Evolutionary conservation across 2,797 vertebrate genomes (phyloP), one percentile per base, ranked within the genome.

Genomic region (Jordanella pulchra): DNA sequence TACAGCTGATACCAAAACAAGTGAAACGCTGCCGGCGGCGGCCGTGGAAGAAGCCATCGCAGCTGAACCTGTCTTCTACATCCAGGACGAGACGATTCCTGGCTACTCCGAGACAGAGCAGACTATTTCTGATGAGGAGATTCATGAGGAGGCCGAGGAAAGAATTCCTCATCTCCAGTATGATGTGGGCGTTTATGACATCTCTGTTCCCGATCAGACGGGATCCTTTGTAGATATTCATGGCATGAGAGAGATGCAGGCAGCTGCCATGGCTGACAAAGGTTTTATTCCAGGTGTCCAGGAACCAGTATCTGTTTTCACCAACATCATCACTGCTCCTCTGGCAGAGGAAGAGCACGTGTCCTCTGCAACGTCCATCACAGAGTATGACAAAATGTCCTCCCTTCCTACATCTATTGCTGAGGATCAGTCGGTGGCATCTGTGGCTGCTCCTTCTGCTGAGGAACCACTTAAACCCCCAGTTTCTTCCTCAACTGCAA

Each of bases 111-210:
- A 99, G 90, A 99, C 97, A 0, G 98, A 99, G 73, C 98, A 99
- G 89, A 99, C 97, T 32, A 98, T 99, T 90, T 99, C 98, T n/a
- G 98, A 99, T 32, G 98, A 99, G 79, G 98, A 99, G 92, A 99
- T 99, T 76, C 97, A 99, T 0, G 97, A 99, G 25, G 97, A 99
- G 80, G 95, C 96, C 0, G 97, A 99, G 78, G 98, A 98, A 78
- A 95, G 96, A 76, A 95, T 97, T 58, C 95, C 95, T 44, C 96
- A 97, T 71, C 93, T 98, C 72, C 96, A 96, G 27, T 96, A 97
- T 11, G 96, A 97, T 51, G 92, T 96, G 1, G 93, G 90, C 39
- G 68, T 94, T 1, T 97, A 96, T n/a, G 95, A 97, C 69, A 92
- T 97, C 85, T 96, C 97, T 7, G 96, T 96, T 56, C 95, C 97